Evolutionary conservation across 2,888 invertebrate species (phyloP).

Genomic region (Sialis fuliginosa): DNA sequence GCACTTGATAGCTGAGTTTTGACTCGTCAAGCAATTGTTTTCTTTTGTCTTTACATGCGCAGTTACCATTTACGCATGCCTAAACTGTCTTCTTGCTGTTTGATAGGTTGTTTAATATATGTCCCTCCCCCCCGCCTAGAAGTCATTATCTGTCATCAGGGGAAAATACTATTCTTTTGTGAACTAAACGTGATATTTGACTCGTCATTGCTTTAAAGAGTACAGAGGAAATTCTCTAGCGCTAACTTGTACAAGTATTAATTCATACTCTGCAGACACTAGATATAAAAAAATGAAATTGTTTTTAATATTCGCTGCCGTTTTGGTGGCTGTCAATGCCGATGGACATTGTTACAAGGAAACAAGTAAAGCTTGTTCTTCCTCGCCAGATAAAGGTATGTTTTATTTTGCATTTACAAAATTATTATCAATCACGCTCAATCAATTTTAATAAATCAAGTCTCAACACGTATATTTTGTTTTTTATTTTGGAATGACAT

Average conservation of each 20-base stretch:
- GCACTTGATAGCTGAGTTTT: neutral
- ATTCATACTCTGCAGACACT: too few relatives aligned
- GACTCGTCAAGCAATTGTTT: neutral
- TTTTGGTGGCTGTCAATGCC: constrained; percentile 29
- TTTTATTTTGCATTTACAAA: neutral
- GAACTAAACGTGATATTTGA: neutral
- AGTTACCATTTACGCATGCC: constrained; percentile 2
- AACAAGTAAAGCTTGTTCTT: constrained; percentile 21
- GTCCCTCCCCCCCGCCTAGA: neutral
- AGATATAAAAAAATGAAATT: constrained; percentile 32
- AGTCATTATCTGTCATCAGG: neutral
- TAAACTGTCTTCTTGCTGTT: constrained; percentile 1
- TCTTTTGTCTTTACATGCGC: constrained; percentile 1
- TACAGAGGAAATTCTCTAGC: neutral
- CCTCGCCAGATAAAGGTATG: neutral
- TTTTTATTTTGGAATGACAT: neutral
- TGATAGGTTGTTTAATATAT: neutral
- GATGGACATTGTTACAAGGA: constrained; percentile 42
- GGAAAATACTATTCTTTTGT: neutral
- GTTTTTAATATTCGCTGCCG: constrained; percentile 29
- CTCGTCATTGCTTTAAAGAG: neutral
- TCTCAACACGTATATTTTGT: neutral
- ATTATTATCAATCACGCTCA: neutral
- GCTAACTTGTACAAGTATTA: too few relatives aligned
- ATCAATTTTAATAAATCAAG: neutral